A percentile compares a stretch with the other conserved stretches of the same genome.
phyloP scores from a whole-genome alignment of 2,888 invertebrate genomes.

The Drosophila multiciliata region DNA sequence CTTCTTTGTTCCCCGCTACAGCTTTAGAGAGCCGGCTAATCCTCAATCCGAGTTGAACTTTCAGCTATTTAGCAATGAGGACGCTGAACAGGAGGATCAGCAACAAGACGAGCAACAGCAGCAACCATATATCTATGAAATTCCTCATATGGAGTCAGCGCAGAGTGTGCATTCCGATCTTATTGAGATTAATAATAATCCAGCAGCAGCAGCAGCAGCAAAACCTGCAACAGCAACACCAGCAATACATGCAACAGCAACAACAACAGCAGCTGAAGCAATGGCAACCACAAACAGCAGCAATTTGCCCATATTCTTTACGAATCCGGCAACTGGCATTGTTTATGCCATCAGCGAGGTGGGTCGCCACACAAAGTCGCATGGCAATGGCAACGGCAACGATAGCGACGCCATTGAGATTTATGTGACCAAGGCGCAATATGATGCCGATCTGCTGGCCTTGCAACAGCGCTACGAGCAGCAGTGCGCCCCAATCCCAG shows the following conservation, averaged over 20 bases:
- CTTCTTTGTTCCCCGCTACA: slow-evolving; percentile 76
- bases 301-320: slow-evolving; percentile 82
- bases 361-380: slow-evolving; percentile 53
- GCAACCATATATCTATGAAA: slow-evolving; percentile 45
- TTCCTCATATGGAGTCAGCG: neutral
- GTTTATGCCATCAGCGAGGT: slow-evolving; percentile 83
- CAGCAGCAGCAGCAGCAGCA: neutral
- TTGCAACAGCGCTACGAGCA: slow-evolving; percentile 69
- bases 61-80: slow-evolving; percentile 57
- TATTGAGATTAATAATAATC: slow-evolving; percentile 46
- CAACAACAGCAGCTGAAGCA: neutral
- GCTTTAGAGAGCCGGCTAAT: slow-evolving; percentile 39
- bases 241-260: neutral
- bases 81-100: neutral
- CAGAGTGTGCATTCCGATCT: slow-evolving; percentile 59
- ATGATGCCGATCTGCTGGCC: slow-evolving; percentile 76
- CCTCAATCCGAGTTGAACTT: slow-evolving; percentile 62
- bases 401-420: slow-evolving; percentile 67
- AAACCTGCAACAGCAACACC: slow-evolving; percentile 1
- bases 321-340: slow-evolving; percentile 83
- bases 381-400: neutral
- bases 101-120: slow-evolving; percentile 7
- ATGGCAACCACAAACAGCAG: slow-evolving; percentile 1
- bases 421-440: slow-evolving; percentile 82
- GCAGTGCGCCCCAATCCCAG: slow-evolving; percentile 26